Evolutionary conservation across 2,888 invertebrate species (phyloP), one percentile per base, ranked within the genome.

Genomic region (Ephialtes manifestator): DNA sequence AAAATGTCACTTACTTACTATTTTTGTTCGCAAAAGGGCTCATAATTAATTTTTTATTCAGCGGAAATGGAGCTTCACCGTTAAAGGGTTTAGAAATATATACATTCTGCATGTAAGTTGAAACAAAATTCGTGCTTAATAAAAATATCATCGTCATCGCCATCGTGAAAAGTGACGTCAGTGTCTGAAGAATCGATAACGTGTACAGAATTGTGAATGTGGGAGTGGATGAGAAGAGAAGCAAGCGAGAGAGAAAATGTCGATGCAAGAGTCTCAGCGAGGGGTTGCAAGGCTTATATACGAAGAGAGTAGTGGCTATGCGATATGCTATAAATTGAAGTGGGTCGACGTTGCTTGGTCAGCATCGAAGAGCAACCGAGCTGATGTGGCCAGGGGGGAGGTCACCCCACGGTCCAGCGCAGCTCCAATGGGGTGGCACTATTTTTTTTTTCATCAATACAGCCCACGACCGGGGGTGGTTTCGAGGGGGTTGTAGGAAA

Each of bases 261-360:
- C 89, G 91, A 88, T 84, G 88, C 72, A 79, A 84, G 86, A 86
- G 87, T 84, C 81, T 80, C 70, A 83, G 84, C 58, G 87, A 88
- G 90, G 88, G 87, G 87, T 86, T 85, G 89, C 85, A 85, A 88
- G 86, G 20, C 81, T 81, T 75, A 65, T 68, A 78, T 77, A 71
- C 80, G 74, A 53, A 68, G 78, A 84, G 78, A 84, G 82, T 43
- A 71, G 82, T 58, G 79, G 75, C 83, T 84, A 77, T 82, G 87
- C 86, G 85, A 87, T 88, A 89, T 80, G 71, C 71, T 67, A 67
- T 89, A 91, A 90, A 90, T 92, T 93, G 91, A 88, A 92, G 93
- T 93, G 92, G 91, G 90, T 91, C 86, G 88, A 85, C 84, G 87
- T 83, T 93, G 93, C 94, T 94, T 94, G 94, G 94, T 94, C 94